phyloP scores from a whole-genome alignment of 2,888 invertebrate genomes.

The Lasiommata megera region DNA sequence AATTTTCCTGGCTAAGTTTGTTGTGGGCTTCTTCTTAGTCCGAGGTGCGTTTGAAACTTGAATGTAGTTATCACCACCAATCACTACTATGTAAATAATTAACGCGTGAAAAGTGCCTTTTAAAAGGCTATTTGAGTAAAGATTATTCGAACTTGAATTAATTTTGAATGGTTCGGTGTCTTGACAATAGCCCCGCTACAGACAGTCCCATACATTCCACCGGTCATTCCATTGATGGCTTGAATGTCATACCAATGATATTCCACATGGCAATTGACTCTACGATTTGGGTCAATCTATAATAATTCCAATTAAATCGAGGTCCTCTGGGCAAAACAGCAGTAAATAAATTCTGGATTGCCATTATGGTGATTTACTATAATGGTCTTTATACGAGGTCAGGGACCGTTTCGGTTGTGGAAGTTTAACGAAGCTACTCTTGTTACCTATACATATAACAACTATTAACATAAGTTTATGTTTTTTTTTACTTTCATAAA shows the following conservation, averaged over 20 bases:
- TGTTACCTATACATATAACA: not conserved
- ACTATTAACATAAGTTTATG: no score
- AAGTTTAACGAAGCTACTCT: not conserved
- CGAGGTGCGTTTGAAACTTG: no score
- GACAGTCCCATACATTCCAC: not conserved
- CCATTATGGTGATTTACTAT: slow-evolving; percentile 15
- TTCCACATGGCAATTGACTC: slow-evolving; percentile 24
- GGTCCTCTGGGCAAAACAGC: slow-evolving; percentile 9
- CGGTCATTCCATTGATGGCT: not conserved
- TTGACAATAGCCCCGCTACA: not conserved
- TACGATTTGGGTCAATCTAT: slow-evolving; percentile 31
- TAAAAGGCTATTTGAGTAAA: no score
- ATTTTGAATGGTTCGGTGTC: no score
- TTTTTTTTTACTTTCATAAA: no score
- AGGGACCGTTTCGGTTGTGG: not conserved
- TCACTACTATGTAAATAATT: no score
- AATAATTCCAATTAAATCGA: slow-evolving; percentile 29
- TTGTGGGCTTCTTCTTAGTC: no score
- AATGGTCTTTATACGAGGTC: slow-evolving; percentile 7
- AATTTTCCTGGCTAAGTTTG: no score
- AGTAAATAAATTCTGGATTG: slow-evolving; percentile 12
- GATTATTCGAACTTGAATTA: no score
- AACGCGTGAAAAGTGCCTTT: no score
- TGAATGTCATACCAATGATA: slow-evolving; percentile 19
- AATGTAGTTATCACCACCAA: no score